Base-by-base conservation (phyloP, 2,888 invertebrate genomes). In the Lithosia quadra region DNA sequence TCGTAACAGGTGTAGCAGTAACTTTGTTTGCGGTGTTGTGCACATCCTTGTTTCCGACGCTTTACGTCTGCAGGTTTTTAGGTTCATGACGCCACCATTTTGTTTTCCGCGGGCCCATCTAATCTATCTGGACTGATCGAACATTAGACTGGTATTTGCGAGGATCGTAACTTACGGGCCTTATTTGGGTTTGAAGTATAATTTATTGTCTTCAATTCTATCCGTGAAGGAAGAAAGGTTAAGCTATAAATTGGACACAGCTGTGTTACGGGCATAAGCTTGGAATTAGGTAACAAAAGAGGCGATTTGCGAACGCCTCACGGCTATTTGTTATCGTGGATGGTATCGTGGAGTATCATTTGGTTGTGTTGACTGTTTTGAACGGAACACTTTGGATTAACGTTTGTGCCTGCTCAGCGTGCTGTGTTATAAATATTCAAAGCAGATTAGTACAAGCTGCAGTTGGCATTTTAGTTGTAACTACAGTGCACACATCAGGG, bases 121-220 rank as follows among this genome's bases (percentile, higher is more conserved):
- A 91, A 93, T 93, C 89, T 91, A 90, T 91, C 88, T 86, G 81
- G 86, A 84, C 88, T 90, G 91, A 92, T 92, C 88, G 90, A 84
- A 89, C 88, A 91, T 92, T 92, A 92, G 87, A 83, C 77, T 82
- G 88, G 89, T 87, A 89, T 92, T 91, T 86, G 86, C 83, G 83
- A 79, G 83, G 85, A 87, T 86, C 89, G 93, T 92, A 92, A 93
- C 89, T 93, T 91, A 92, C 90, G 88, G 83, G 85, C 88, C 92
- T 92, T 93, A 93, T 93, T 93, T 92, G 91, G 92, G 92, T 91
- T 92, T 92, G 91, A 93, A 93, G 93, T 93, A 94, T 94, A 93
- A 95, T 93, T 94, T 94, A 95, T 93, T 88, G 92, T 92, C 90
- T 93, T 94, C 94, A 93, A 94, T 95, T 94, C 92, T 88, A 93